Percentiles rank a stretch among this genome's conserved stretches.
Conservation (phyloP, 2,888 invertebrate genomes). For the Drosophila algonquin region DNA sequence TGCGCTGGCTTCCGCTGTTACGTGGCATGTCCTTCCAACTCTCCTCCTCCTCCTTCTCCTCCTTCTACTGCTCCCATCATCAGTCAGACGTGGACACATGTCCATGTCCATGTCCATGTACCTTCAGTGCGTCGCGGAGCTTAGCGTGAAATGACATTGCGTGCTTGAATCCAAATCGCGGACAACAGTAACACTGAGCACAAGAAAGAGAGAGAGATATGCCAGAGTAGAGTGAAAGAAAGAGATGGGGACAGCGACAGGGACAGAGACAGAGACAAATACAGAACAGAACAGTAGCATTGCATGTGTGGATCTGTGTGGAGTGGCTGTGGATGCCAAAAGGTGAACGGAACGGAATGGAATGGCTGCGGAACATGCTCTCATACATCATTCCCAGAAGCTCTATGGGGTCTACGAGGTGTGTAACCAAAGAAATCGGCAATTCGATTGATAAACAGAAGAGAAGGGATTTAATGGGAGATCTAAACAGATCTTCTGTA, state of each 20-base stretch:
- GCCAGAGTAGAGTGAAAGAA: background rate
- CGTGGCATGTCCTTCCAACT: slow-evolving; percentile 48
- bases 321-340: slow-evolving; percentile 7
- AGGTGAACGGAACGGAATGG: slow-evolving; percentile 8
- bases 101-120: slow-evolving; percentile 47
- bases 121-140: slow-evolving; percentile 50
- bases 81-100: slow-evolving; percentile 40
- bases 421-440: slow-evolving; percentile 3
- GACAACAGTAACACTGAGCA: slow-evolving; percentile 23
- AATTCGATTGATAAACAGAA: background rate
- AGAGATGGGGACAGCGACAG: background rate
- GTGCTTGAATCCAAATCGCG: slow-evolving; percentile 59
- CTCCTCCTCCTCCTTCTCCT: slow-evolving; percentile 6
- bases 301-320: slow-evolving; percentile 55
- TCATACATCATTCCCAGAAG: slow-evolving; percentile 51
- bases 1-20: slow-evolving; percentile 74
- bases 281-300: slow-evolving; percentile 56
- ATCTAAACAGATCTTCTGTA: no score
- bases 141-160: slow-evolving; percentile 74
- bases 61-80: background rate
- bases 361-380: slow-evolving; percentile 15
- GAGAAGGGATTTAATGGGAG: no score
- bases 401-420: slow-evolving; percentile 27
- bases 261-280: slow-evolving; percentile 1
- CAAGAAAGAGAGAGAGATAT: background rate